Evolutionary conservation across 1,140 invertebrate species (phyloP), one percentile per base, ranked within the genome.

Genomic region (Bombus balteatus): DNA sequence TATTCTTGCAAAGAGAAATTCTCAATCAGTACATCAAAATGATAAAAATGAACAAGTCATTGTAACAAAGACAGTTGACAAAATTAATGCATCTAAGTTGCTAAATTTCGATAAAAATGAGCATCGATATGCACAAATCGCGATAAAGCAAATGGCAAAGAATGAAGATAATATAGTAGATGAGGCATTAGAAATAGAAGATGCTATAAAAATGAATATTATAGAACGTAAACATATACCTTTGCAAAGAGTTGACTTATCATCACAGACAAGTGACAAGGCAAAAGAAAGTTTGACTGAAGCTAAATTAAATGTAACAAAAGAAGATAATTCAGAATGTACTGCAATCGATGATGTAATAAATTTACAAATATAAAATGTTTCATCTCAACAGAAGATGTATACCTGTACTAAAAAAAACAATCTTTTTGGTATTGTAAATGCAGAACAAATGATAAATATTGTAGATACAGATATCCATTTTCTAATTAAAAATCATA

Each of bases 1-100:
- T 66, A 96, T 96, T 88, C 85, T 96, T 53, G 95, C 96, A 5
- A 96, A 96, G 79, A 94, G 94, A 87, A 94, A 89, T 86, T 80
- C 90, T 25, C 75, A 75, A 13, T 77, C n/a, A 25, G 22, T 37
- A 32, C 83, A 84, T 71, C 91, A 92, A 32, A 91, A 85, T n/a
- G 91, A 92, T 12, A 92, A 87, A 47, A 78, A 34, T 25, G 92
- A 93, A 66, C 92, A 91, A 70, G 83, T 94, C 8, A 81, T 94
- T 66, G 77, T 93, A 34, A 93, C 94, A 10, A 95, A 93, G 68
- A 87, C 77, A 15, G 88, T 85, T 70, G 77, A 91, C 8, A 92
- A 91, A 57, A 18, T 91, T 32, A 76, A 78, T 25, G 65, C 85
- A 43, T 78, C 93, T 22, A 92, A 92, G 65, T 87, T 93, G 0